Conservation (phyloP, 2,888 invertebrate species). For the Xanthia icteritia region DNA sequence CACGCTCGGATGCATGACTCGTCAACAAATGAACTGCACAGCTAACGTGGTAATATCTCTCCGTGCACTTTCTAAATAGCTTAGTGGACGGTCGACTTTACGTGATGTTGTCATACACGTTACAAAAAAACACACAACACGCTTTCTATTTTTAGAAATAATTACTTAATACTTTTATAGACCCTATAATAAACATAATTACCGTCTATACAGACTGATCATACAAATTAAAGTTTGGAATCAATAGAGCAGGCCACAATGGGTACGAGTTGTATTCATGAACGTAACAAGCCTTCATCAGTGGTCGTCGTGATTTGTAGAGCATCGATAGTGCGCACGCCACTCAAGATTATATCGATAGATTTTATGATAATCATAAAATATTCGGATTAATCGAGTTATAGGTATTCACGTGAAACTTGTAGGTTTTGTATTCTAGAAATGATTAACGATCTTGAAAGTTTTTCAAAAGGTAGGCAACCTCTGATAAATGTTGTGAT, state of each 20-base stretch:
- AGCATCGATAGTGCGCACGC: not conserved
- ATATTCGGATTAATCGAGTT: not conserved
- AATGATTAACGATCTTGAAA: not conserved
- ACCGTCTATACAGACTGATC: not conserved
- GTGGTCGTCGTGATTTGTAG: not conserved
- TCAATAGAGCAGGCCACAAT: conserved; percentile 11
- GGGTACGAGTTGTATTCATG: conserved; percentile 11
- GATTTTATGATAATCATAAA: not conserved
- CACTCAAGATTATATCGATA: conserved; percentile 34
- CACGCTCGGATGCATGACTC: not conserved
- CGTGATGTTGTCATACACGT: not conserved
- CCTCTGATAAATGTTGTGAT: not conserved
- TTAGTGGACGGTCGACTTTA: not conserved
- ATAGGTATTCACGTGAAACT: not conserved
- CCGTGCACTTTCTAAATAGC: too few relatives aligned
- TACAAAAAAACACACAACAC: not conserved
- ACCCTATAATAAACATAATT: not conserved
- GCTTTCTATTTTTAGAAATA: not conserved
- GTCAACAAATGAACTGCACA: not conserved
- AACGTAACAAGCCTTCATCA: conserved; percentile 17
- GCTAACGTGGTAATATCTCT: not conserved
- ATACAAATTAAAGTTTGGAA: conserved; percentile 3
- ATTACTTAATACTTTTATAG: not conserved
- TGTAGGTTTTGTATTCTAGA: not conserved
- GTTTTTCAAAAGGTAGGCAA: not conserved